Base-by-base conservation (phyloP, 2,113 vertebrate species). In the Mustela nigripes region DNA sequence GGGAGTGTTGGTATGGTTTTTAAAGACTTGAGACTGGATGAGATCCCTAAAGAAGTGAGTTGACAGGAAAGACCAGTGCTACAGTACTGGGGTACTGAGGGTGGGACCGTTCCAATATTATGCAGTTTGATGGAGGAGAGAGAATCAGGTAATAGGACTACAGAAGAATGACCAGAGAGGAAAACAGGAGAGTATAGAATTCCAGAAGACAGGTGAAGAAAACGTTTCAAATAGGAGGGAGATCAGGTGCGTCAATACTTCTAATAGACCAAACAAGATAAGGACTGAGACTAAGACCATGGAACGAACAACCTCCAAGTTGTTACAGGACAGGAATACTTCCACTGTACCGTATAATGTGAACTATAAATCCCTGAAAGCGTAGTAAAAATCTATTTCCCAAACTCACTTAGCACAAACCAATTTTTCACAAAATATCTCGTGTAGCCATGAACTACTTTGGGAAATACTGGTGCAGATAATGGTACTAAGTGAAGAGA, bases 21-120 rank as follows among this genome's bases (percentile, higher is more conserved):
- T 53, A 56, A 76, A 65, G 36, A 16, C 28, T 28, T 28, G 15
- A 65, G 56, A 69, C 48, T 76, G 8, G 87, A 3, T 48, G 71
- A 58, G 60, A 60, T 85, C 24, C 11, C 24, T 79, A 39, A 91
- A 36, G n/a, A 36, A 45, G 26, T 50, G 19, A 26, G 50, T 7
- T 71, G 28, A 4, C 14, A 50, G 36, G 6, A 91, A 58, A 53
- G 19, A 36, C 0, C 1, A 28, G 53, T 33, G 12, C 39, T 39
- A 0, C 31, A 39, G 50, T 48, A 11, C 36, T 19, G 10, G 12
- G 24, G 45, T 33, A 33, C 71, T 39, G 18, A 33, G 50, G 22
- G 5, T 0, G 45, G 69, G 2, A 33, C 15, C 11, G 1, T 48
- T 39, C 3, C 2, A 58, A 7, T 39, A 7, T 28, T 85, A 31